Percentiles rank a stretch among this genome's conserved stretches.
These are phyloP conservation scores for Xanthorhoe designata DNA, from an alignment of 2,888 invertebrate genomes.

Conservation along the genomic window DNA sequence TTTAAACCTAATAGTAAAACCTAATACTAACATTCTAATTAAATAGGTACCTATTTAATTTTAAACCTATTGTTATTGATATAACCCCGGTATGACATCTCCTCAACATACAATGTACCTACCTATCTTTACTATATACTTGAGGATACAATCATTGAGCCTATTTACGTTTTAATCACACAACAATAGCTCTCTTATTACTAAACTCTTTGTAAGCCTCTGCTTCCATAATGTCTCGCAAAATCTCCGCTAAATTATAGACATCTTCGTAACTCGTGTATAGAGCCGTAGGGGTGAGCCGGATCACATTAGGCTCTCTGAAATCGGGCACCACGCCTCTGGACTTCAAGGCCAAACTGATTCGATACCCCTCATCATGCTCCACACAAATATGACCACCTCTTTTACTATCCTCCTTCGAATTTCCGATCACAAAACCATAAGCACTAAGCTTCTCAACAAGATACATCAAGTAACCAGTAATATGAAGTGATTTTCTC, in stretches of 20 bases:
- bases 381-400: conserved; percentile 73
- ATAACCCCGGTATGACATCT: too few relatives aligned
- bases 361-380: conserved; percentile 70
- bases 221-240: conserved; percentile 61
- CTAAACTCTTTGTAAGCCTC: conserved; percentile 60
- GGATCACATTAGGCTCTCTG: conserved; percentile 70
- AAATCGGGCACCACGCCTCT: conserved; percentile 68
- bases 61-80: too few relatives aligned
- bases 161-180: conserved; percentile 38
- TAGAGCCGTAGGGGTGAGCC: conserved; percentile 67
- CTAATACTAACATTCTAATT: too few relatives aligned
- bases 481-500: conserved; percentile 72
- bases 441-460: conserved; percentile 62
- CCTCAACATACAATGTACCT: too few relatives aligned
- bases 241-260: conserved; percentile 62
- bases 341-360: conserved; percentile 64
- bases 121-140: too few relatives aligned
- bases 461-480: conserved; percentile 71
- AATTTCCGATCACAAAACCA: conserved; percentile 68
- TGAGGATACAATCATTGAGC: not conserved
- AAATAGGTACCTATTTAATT: too few relatives aligned
- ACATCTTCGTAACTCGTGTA: conserved; percentile 73
- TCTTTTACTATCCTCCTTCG: conserved; percentile 60
- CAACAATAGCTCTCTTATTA: conserved; percentile 57
- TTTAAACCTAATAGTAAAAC: not conserved